Conservation (phyloP, 2,113 vertebrate species). For the Macrotus californicus region DNA sequence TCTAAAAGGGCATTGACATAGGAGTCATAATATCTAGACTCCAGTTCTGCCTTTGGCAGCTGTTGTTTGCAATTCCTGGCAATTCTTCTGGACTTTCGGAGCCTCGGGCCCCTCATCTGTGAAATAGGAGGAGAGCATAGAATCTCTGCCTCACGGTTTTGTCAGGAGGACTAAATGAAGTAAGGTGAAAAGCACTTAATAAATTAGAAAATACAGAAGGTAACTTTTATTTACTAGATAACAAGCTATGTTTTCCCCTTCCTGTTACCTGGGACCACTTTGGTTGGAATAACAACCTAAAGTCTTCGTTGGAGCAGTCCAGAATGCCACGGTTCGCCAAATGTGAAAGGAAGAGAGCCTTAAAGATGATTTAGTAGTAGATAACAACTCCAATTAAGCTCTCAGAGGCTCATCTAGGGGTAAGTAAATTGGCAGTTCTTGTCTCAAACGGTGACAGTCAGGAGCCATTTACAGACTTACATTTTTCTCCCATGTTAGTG, state of each 20-base stretch:
- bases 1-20: not conserved
- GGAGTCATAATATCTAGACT: not conserved
- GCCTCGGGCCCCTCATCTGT: not conserved
- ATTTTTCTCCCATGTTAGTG: not conserved
- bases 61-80: not conserved
- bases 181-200: not conserved
- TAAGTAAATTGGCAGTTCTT: constrained; percentile 31
- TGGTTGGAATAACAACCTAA: not conserved
- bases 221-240: constrained; percentile 6
- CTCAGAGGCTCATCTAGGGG: not conserved
- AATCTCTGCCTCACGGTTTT: not conserved
- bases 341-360: not conserved
- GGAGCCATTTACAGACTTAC: not conserved
- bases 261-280: not conserved
- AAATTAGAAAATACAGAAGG: not conserved
- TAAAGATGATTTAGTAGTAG: not conserved
- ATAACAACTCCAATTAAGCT: constrained; percentile 37
- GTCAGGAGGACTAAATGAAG: not conserved
- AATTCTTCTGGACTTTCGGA: not conserved
- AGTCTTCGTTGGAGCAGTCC: not conserved
- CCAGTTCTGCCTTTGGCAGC: not conserved
- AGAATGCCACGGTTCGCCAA: not conserved
- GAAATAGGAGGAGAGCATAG: not conserved
- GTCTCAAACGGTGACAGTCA: constrained; percentile 18
- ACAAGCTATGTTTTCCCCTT: not conserved